Conservation (phyloP, 2,888 invertebrate genomes). For the Globia sparganii region DNA sequence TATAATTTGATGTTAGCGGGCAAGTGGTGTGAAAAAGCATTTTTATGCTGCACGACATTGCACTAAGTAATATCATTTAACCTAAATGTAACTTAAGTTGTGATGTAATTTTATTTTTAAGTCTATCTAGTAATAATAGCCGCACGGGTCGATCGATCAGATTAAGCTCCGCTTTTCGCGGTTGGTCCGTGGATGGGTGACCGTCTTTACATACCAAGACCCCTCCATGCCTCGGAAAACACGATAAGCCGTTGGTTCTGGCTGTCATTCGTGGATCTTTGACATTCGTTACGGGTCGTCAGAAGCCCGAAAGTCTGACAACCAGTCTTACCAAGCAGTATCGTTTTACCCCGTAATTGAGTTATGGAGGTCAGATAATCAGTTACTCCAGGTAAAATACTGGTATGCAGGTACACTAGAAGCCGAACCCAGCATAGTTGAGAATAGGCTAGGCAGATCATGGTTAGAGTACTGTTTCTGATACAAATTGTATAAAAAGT, state of each 20-base stretch:
- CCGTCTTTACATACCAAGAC: not conserved
- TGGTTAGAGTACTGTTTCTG: too few species aligned
- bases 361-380: not conserved
- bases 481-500: too few species aligned
- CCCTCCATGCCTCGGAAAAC: not conserved
- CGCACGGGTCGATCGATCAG: not conserved
- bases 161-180: not conserved
- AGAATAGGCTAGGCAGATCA: not conserved
- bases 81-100: constrained; percentile 6
- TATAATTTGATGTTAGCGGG: too few species aligned
- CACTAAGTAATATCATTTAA: not conserved
- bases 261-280: not conserved
- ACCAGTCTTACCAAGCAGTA: not conserved
- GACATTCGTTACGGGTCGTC: not conserved
- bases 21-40: constrained; percentile 8
- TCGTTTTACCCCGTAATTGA: not conserved
- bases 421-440: not conserved
- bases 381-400: not conserved
- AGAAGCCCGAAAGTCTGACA: not conserved
- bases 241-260: not conserved
- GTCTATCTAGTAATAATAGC: not conserved
- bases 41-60: constrained; percentile 14
- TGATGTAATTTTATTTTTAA: constrained; percentile 2
- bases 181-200: not conserved
- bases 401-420: not conserved